Evolutionary conservation across 2,888 invertebrate genomes (phyloP).

Genomic region (Brachynemurus nebulosus): DNA sequence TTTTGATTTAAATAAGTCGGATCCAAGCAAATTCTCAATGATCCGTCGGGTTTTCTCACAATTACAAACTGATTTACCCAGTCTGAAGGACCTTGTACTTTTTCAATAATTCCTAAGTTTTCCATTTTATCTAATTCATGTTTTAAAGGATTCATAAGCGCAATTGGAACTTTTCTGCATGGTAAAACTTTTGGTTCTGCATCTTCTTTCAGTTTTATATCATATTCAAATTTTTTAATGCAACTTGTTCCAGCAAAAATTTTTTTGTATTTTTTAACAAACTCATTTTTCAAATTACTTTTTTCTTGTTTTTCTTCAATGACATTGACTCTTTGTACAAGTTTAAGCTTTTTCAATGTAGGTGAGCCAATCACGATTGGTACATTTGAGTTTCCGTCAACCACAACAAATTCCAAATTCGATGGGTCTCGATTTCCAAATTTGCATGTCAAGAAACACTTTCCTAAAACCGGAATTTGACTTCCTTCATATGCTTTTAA

Average conservation of each 20-base stretch:
- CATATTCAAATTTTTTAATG: conserved; percentile 8
- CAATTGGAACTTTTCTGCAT: conserved; percentile 14
- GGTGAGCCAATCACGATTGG: no score
- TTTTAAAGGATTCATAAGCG: conserved; percentile 13
- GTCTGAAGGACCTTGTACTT: conserved; percentile 7
- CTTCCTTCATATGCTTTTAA: neutral
- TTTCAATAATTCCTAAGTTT: conserved; percentile 12
- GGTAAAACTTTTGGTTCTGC: conserved; percentile 9
- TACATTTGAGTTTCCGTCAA: no score
- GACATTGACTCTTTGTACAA: neutral
- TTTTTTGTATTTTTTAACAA: conserved; percentile 9
- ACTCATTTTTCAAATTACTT: no score
- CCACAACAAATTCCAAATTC: no score
- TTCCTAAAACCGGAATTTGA: neutral
- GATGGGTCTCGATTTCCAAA: neutral
- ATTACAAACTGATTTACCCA: neutral
- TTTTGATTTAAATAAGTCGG: neutral
- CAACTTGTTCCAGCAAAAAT: conserved; percentile 13
- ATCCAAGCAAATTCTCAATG: neutral
- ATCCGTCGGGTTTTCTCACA: neutral
- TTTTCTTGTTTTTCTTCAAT: neutral
- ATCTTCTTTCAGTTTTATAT: conserved; percentile 12
- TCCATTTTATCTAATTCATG: conserved; percentile 12
- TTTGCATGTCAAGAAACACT: neutral
- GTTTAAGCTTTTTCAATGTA: neutral